A percentile compares a stretch with the other conserved stretches of the same genome.
These are phyloP conservation scores for Eolophus roseicapilla DNA, from an alignment of 2,113 vertebrate genomes.

Conservation along the genomic window DNA sequence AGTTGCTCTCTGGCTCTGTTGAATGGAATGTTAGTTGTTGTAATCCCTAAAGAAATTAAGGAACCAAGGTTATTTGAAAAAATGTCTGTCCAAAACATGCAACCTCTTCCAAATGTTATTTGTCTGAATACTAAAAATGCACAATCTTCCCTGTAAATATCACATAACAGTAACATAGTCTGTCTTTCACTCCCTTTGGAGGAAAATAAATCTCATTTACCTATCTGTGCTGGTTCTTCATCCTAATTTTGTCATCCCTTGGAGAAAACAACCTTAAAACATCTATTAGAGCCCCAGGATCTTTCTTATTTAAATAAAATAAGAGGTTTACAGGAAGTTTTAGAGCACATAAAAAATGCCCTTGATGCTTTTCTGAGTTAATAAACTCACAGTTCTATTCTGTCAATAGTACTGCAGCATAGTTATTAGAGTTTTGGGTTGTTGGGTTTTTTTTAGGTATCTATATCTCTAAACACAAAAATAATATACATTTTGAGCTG, in stretches of 20 bases:
- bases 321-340: background rate
- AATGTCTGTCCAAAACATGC: background rate
- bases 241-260: slow-evolving; percentile 50
- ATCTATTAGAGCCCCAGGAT: background rate
- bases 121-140: slow-evolving; percentile 51
- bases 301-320: slow-evolving; percentile 2
- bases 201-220: slow-evolving; percentile 25
- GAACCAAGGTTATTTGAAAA: slow-evolving; percentile 55
- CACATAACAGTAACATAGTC: background rate
- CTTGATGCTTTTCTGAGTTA: background rate
- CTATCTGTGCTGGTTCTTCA: background rate
- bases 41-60: slow-evolving; percentile 59
- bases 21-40: background rate
- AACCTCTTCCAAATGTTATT: slow-evolving; percentile 52
- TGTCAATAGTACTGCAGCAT: background rate
- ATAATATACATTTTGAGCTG: background rate
- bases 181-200: slow-evolving; percentile 26
- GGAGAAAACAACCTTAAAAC: slow-evolving; percentile 35
- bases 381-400: background rate
- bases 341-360: background rate
- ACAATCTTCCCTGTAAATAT: slow-evolving; percentile 30
- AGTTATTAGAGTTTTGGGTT: background rate
- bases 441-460: background rate
- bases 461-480: background rate
- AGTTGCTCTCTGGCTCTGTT: slow-evolving; percentile 37